phyloP scores from a whole-genome alignment of 2,113 vertebrate genomes.

The Peromyscus leucopus region DNA sequence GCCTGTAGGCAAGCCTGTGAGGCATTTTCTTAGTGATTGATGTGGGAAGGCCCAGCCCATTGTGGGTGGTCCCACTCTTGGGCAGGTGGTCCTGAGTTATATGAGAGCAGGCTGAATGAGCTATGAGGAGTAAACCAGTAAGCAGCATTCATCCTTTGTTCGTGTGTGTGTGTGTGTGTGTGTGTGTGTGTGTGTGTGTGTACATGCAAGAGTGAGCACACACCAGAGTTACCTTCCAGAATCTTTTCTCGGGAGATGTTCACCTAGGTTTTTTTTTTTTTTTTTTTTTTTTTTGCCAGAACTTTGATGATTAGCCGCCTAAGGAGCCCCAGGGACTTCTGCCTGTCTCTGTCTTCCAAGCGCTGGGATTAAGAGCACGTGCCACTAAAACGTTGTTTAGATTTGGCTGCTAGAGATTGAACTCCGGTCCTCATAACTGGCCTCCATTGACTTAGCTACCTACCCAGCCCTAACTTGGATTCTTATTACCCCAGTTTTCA shows the following conservation, averaged over 20 bases:
- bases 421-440: not conserved
- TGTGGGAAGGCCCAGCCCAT: not conserved
- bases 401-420: not conserved
- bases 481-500: not conserved
- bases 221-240: not conserved
- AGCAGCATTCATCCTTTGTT: not conserved
- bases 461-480: not conserved
- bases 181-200: not conserved
- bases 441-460: not conserved
- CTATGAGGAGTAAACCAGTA: not conserved
- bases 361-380: not conserved
- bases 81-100: not conserved
- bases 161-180: not conserved
- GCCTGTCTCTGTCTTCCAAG: not conserved
- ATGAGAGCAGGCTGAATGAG: not conserved
- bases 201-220: no score
- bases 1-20: not conserved
- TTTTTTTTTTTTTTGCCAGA: not conserved
- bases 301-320: not conserved
- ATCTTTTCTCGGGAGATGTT: not conserved
- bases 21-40: not conserved
- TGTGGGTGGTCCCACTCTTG: not conserved
- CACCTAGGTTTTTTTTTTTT: not conserved
- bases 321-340: not conserved
- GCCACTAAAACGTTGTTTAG: no score